These are phyloP conservation scores for Phocoena phocoena DNA, from an alignment of 2,113 vertebrate species.

Conservation along the genomic window DNA sequence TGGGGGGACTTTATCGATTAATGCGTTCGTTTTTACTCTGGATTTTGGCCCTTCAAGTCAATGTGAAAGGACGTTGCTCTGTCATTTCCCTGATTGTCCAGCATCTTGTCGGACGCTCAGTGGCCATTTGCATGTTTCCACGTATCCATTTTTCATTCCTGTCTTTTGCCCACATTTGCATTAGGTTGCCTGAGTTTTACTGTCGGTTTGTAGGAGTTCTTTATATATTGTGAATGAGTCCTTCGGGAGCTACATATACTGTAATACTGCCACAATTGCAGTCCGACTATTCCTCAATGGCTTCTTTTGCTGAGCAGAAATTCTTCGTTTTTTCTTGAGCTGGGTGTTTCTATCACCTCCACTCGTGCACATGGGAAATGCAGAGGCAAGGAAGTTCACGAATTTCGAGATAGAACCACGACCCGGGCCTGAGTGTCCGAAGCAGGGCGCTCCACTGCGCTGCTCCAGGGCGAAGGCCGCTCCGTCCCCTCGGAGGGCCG, in stretches of 20 bases:
- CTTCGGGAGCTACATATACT: rapidly evolving
- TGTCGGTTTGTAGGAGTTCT: neutral
- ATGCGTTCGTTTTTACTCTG: neutral
- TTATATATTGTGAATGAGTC: no score
- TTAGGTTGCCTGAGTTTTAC: neutral
- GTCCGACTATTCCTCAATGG: neutral
- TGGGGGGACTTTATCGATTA: neutral
- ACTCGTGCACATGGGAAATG: neutral
- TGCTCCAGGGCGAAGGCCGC: neutral
- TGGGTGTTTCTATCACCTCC: neutral
- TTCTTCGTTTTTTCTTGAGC: neutral
- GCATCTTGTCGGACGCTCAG: no score
- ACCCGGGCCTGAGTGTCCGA: rapidly evolving
- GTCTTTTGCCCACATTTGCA: neutral
- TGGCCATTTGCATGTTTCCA: neutral
- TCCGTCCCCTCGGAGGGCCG: neutral
- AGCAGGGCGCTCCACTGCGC: rapidly evolving
- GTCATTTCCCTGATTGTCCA: neutral
- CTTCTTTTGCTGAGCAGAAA: neutral
- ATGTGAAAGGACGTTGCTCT: rapidly evolving
- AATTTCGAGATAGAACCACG: rapidly evolving
- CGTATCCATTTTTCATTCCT: neutral
- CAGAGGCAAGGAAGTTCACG: neutral
- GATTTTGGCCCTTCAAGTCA: neutral
- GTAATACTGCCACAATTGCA: neutral